Conservation (phyloP, 2,888 invertebrate species). For the Himalopsyche kuldschensis region DNA sequence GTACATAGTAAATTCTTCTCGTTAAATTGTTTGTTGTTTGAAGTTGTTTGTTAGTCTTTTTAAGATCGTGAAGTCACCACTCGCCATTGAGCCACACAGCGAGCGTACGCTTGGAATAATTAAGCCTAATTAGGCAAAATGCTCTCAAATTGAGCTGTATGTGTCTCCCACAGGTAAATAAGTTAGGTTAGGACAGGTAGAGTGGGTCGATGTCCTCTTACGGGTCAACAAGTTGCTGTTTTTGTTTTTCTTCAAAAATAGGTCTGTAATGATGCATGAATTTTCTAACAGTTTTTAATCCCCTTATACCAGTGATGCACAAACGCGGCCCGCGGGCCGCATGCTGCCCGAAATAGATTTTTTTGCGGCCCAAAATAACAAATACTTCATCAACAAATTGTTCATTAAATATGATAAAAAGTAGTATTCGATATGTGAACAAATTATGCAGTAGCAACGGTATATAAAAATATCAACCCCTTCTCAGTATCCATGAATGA, state of each 20-base stretch:
- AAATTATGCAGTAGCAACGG: too few relatives aligned
- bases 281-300: too few relatives aligned
- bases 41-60: not conserved
- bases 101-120: not conserved
- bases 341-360: too few relatives aligned
- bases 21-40: not conserved
- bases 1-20: not conserved
- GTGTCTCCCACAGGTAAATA: not conserved
- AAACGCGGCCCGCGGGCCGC: too few relatives aligned
- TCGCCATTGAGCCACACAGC: not conserved
- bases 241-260: not conserved
- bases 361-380: too few relatives aligned
- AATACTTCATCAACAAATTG: too few relatives aligned
- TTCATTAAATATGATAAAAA: too few relatives aligned
- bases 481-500: too few relatives aligned
- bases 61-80: not conserved
- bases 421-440: too few relatives aligned
- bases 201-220: not conserved
- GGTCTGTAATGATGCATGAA: not conserved
- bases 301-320: too few relatives aligned
- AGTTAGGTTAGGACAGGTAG: not conserved
- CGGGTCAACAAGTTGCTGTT: not conserved
- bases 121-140: not conserved
- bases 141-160: not conserved
- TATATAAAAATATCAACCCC: too few relatives aligned